Evolutionary conservation across 2,797 vertebrate genomes (phyloP).

Genomic region (Cossypha niveicapilla): DNA sequence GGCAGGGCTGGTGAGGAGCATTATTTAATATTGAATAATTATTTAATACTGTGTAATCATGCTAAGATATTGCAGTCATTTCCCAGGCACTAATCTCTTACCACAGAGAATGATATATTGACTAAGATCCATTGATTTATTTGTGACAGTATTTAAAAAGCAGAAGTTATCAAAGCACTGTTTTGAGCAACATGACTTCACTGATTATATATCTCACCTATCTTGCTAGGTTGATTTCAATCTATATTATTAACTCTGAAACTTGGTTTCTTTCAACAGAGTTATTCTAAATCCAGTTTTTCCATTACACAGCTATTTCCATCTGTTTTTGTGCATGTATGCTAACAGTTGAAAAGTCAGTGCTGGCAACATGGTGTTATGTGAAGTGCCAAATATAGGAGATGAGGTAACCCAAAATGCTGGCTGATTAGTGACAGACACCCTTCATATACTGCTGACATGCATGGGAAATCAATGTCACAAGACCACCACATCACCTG

Average conservation of each 20-base stretch:
- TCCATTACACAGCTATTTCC: not conserved
- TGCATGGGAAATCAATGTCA: not conserved
- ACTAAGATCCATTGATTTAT: not conserved
- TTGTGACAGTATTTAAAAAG: conserved; percentile 5
- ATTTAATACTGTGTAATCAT: not conserved
- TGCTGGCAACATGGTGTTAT: not conserved
- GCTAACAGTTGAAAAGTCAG: not conserved
- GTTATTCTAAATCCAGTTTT: not conserved
- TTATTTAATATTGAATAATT: not conserved
- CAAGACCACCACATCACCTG: not conserved
- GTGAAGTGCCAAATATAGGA: not conserved
- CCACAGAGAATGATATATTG: not conserved
- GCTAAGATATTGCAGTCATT: not conserved
- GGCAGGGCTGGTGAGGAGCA: not conserved
- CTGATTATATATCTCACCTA: not conserved
- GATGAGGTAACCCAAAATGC: not conserved
- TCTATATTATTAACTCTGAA: not conserved
- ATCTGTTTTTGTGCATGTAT: not conserved
- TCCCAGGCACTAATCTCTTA: not conserved
- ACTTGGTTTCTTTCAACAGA: not conserved
- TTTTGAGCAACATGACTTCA: not conserved
- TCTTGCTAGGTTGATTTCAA: not conserved
- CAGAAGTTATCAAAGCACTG: not conserved
- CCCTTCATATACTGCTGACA: not conserved
- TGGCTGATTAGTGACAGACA: not conserved